Evolutionary conservation across 2,797 vertebrate genomes (phyloP).

Genomic region (Cirrhinus mrigala): DNA sequence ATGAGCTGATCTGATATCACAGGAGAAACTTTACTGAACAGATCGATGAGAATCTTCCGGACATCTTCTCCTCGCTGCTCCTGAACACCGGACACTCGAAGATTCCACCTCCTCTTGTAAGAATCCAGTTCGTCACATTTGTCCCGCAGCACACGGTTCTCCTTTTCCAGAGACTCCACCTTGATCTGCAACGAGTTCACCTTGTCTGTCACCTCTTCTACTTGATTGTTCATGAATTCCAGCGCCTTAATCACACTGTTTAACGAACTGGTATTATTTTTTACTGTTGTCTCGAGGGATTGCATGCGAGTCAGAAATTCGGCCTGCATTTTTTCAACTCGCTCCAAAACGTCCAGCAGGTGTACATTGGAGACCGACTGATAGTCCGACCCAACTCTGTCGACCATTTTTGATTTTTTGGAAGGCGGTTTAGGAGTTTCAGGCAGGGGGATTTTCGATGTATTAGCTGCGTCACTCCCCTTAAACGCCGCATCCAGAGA

Average conservation of each 20-base stretch:
- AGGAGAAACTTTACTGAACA: constrained; percentile 22
- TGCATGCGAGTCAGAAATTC: constrained; percentile 1
- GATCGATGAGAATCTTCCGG: too few species aligned
- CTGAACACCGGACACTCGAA: constrained; percentile 8
- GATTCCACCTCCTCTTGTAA: constrained; percentile 41
- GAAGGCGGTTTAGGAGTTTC: background rate
- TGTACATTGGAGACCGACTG: background rate
- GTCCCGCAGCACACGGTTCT: constrained; percentile 9
- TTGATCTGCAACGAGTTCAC: background rate
- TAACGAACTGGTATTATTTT: background rate
- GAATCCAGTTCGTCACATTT: constrained; percentile 34
- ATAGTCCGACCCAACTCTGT: background rate
- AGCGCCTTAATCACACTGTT: constrained; percentile 17
- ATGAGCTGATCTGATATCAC: constrained; percentile 19
- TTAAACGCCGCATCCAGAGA: background rate
- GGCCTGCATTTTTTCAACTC: background rate
- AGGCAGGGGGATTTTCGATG: background rate
- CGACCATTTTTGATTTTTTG: constrained; percentile 13
- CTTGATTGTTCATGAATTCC: constrained; percentile 18
- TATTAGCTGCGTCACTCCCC: background rate
- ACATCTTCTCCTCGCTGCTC: constrained; percentile 36
- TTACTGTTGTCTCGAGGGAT: background rate
- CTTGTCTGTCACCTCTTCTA: constrained; percentile 6
- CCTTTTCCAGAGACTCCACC: background rate
- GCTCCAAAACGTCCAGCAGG: constrained; percentile 23